phyloP scores from a whole-genome alignment of 2,888 invertebrate genomes.

The Andrena fulva region DNA sequence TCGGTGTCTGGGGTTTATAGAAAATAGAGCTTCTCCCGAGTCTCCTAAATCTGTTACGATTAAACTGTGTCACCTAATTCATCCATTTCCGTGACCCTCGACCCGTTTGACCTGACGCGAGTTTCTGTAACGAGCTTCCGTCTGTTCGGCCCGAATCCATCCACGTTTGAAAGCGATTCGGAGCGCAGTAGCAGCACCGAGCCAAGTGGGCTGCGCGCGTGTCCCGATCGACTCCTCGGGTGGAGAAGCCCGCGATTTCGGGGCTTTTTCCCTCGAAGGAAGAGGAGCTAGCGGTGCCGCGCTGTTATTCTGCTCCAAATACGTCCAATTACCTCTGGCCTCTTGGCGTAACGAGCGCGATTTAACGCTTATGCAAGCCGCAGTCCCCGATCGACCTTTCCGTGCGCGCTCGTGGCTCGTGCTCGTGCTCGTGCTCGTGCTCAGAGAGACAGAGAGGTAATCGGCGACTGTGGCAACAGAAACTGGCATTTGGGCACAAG shows the following conservation, averaged over 20 bases:
- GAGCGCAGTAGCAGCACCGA: background rate
- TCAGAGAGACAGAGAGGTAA: conserved; percentile 39
- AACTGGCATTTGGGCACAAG: conserved; percentile 77
- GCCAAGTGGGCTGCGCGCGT: conserved; percentile 6
- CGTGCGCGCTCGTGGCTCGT: background rate
- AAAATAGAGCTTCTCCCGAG: too few relatives aligned
- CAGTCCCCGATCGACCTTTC: conserved; percentile 43
- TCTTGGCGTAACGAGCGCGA: conserved; percentile 68
- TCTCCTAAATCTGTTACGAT: too few relatives aligned
- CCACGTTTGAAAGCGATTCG: background rate
- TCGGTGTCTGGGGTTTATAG: too few relatives aligned
- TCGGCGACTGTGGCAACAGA: conserved; percentile 67
- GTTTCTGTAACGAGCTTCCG: conserved; percentile 7
- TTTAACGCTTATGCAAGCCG: conserved; percentile 73
- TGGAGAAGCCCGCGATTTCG: conserved; percentile 10
- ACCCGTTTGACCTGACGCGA: background rate
- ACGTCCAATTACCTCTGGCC: conserved; percentile 64
- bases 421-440: background rate
- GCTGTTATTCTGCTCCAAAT: conserved; percentile 73
- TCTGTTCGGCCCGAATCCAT: background rate
- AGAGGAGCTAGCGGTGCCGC: conserved; percentile 21
- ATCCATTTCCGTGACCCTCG: too few relatives aligned
- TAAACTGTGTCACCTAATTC: too few relatives aligned
- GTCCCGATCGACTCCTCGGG: conserved; percentile 1
- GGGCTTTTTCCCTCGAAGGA: conserved; percentile 28